phyloP scores from a whole-genome alignment of 2,113 vertebrate genomes.

The Notechis scutatus region DNA sequence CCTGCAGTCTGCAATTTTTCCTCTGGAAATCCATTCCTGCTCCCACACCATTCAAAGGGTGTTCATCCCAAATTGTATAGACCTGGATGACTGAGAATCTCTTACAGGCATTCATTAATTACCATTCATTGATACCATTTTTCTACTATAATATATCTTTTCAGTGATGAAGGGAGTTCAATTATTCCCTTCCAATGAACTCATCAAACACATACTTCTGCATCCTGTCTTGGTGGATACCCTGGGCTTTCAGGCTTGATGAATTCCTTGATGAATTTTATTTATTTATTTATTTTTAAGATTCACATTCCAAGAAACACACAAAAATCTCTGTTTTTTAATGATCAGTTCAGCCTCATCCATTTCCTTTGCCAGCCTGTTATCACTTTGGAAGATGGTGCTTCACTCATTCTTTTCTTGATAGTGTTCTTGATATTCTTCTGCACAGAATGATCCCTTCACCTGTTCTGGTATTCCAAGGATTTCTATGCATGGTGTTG shows the following conservation, averaged over 20 bases:
- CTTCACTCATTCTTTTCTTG: background rate
- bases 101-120: too few species aligned
- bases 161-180: background rate
- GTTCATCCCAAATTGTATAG: too few species aligned
- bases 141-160: background rate
- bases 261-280: background rate
- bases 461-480: background rate
- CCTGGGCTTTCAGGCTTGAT: background rate
- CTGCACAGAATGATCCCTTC: background rate
- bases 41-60: too few species aligned
- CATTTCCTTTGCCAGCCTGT: background rate
- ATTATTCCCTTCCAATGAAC: background rate
- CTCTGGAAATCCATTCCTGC: too few species aligned
- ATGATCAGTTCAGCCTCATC: background rate
- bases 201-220: background rate
- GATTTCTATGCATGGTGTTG: background rate
- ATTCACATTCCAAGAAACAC: background rate
- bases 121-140: background rate
- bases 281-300: background rate
- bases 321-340: background rate
- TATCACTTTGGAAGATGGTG: background rate
- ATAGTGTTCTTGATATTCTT: background rate
- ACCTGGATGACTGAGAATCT: too few species aligned
- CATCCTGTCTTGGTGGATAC: background rate
- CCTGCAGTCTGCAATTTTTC: too few species aligned